Evolutionary conservation across 2,797 vertebrate genomes (phyloP).

Genomic region (Sebastiscus tertius): DNA sequence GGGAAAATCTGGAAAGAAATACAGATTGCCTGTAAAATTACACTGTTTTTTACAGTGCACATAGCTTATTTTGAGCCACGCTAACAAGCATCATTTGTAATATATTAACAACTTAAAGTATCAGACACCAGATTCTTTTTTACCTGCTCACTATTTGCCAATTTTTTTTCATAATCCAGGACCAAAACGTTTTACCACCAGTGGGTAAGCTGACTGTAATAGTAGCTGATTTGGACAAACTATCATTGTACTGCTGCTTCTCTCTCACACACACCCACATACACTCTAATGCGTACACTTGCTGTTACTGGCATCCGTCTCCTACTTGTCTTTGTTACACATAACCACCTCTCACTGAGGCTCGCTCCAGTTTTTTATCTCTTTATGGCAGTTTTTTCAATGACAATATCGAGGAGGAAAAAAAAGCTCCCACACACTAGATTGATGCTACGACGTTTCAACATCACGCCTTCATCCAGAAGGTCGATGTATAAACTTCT

Average conservation of each 20-base stretch:
- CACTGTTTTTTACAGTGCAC: too few relatives aligned
- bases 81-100: not conserved
- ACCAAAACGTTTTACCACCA: not conserved
- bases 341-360: slow-evolving; percentile 12
- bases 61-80: not conserved
- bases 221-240: not conserved
- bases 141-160: not conserved
- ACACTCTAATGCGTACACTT: not conserved
- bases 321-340: slow-evolving; percentile 24
- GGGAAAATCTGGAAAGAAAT: too few relatives aligned
- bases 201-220: not conserved
- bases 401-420: not conserved
- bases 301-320: slow-evolving; percentile 1
- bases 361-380: not conserved
- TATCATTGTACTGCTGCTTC: not conserved
- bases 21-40: too few relatives aligned
- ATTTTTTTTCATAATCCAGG: not conserved
- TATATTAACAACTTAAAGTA: not conserved
- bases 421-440: not conserved
- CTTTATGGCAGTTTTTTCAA: not conserved
- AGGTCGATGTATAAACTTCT: not conserved
- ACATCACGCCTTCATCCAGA: not conserved
- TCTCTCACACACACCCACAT: slow-evolving; percentile 8
- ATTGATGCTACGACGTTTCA: not conserved
- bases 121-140: not conserved